Base-by-base conservation (phyloP, 2,113 vertebrate genomes). In the Plecturocebus donacophilus region DNA sequence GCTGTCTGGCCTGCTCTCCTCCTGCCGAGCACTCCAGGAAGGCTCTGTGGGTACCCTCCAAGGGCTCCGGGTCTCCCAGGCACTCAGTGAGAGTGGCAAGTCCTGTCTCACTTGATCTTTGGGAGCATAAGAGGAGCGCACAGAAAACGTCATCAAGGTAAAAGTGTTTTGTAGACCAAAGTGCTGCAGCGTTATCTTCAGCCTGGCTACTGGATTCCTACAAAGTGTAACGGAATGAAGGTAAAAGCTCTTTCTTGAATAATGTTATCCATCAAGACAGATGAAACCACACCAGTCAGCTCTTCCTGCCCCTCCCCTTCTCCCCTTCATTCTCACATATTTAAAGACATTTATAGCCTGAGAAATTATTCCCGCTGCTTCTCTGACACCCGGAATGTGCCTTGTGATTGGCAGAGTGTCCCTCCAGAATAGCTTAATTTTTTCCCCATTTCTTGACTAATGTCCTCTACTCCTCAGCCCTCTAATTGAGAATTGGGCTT, bases 341-440 rank as follows among this genome's bases (percentile, higher is more conserved):
- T 85, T 95, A 96, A 97, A 98, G 97, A 97, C 96, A 93, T 52
- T 96, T 90, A 19, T 76, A 70, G 94, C 96, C 32, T 98, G 98
- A 98, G 96, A 98, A 98, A 98, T 96, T 90, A 97, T 93, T 93
- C 84, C 97, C 96, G 97, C 96, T 45, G 8, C 6, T 86, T 95
- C 92, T 75, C 85, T 54, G 87, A 95, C 96, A 94, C 97, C 96
- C 95, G 98, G 98, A 89, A 95, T 98, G 96, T 95, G 98, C 98
- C 98, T 97, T 92, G 88, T 95, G 77, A 97, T 92, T 96, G 98
- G 97, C 98, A 97, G 94, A 27, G 94, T 96, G 94, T 95, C 96
- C 92, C 96, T 95, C 95, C 98, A 96, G 97, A 98, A 97, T 54
- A 96, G 98, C 96, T 96, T 83, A 47, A 42, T 56, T 83, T 75